Evolutionary conservation across 2,888 invertebrate species (phyloP), one percentile per base, ranked within the genome.

Genomic region (Sylvicola cinctus): DNA sequence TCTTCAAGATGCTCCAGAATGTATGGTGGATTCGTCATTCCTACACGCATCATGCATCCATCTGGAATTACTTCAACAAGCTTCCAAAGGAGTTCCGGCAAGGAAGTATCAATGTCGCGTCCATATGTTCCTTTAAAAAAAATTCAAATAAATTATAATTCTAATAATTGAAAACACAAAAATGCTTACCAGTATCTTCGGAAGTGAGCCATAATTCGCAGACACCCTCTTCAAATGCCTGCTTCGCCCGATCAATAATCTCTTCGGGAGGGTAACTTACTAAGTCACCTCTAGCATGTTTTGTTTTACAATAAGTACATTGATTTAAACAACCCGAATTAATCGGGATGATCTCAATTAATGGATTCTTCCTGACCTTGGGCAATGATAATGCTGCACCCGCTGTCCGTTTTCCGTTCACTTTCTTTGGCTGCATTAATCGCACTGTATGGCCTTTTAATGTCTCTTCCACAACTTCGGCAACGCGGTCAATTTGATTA

Each of bases 21-120:
- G 53, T 98, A 98, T 0, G 96, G 96, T 0, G 96, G 96, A 63
- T 96, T 96, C 33, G 95, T 96, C 90, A 96, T 98, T 11, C 96
- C 98, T 20, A 95, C 66, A 32, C 93, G 67, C 47, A 90, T 65
- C 55, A 80, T 68, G 44, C 83, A 81, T 6, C 76, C 74, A 28
- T 70, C 57, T 1, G 58, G 58, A 36, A 58, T 57, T 2, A 58
- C 41, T 35, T 78, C 70, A 1, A 95, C 79, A n/a, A 98, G 60
- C 50, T 70, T 61, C 71, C 80, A 74, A 16, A 98, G 62, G 33
- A 98, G 61, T 51, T 78, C 76, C 0, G 95, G 93, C 29, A 98
- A 60, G 0, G 76, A 80, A 0, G 77, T 72, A 16, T 80, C 90
- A 41, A 96, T 88, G 52, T 96, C 96, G 36, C 84, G 70, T 0